A percentile compares a stretch with the other conserved stretches of the same genome.
These are phyloP conservation scores for Drosophila watanabei DNA, from an alignment of 1,140 invertebrate genomes.

Conservation along the genomic window DNA sequence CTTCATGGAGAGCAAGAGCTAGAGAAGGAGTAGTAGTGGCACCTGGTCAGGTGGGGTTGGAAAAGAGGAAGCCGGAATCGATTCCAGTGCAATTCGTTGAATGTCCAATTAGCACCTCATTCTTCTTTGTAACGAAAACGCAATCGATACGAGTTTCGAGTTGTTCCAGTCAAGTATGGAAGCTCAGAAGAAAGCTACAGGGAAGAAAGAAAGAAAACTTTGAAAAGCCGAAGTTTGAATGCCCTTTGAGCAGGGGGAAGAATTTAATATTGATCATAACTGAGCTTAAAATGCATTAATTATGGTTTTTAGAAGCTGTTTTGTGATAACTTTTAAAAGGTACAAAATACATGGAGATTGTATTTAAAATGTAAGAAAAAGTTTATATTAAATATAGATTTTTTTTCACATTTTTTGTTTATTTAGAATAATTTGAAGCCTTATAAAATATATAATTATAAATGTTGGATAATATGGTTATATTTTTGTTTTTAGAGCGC, in stretches of 20 bases:
- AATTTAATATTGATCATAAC: background rate
- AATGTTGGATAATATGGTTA: too few species aligned
- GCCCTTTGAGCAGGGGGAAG: background rate
- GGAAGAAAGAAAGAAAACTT: background rate
- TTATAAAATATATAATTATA: too few species aligned
- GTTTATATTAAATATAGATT: too few species aligned
- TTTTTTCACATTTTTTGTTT: too few species aligned
- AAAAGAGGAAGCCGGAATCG: background rate
- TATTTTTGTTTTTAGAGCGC: too few species aligned
- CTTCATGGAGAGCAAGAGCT: slow-evolving; percentile 45
- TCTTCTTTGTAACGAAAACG: slow-evolving; percentile 9
- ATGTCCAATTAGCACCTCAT: slow-evolving; percentile 59
- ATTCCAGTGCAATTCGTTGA: slow-evolving; percentile 60
- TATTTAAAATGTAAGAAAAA: too few species aligned
- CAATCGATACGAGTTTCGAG: slow-evolving; percentile 18
- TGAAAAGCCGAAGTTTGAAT: background rate
- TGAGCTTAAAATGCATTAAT: background rate
- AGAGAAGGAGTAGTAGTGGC: background rate
- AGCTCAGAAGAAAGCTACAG: background rate
- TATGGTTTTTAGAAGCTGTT: background rate
- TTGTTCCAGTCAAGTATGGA: background rate
- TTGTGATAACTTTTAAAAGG: too few species aligned
- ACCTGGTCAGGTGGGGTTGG: slow-evolving; percentile 8
- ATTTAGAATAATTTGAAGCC: too few species aligned
- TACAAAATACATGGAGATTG: too few species aligned